phyloP scores from a whole-genome alignment of 2,888 invertebrate genomes.

The Rotaria magnacalcarata region DNA sequence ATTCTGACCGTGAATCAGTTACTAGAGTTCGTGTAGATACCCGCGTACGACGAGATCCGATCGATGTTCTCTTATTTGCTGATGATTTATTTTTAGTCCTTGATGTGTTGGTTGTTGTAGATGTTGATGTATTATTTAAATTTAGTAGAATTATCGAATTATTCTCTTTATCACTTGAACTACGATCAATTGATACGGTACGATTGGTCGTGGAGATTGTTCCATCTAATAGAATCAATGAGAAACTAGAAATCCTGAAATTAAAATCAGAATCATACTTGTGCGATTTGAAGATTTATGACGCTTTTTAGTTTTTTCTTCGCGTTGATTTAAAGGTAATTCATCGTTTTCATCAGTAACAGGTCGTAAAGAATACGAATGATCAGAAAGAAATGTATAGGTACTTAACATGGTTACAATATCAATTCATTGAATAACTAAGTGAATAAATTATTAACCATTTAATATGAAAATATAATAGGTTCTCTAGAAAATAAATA shows the following conservation, averaged over 20 bases:
- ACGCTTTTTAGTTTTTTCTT: neutral
- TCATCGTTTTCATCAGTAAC: neutral
- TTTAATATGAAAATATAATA: neutral
- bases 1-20: neutral
- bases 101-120: neutral
- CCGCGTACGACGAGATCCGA: neutral
- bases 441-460: neutral
- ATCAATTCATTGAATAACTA: neutral
- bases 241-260: neutral
- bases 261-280: neutral
- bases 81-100: neutral
- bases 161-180: conserved; percentile 35
- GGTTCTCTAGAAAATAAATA: neutral
- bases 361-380: conserved; percentile 35
- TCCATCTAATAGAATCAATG: neutral
- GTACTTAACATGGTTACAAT: neutral
- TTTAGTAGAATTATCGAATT: neutral
- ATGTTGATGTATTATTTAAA: neutral
- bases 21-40: neutral
- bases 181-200: conserved; percentile 17
- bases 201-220: neutral
- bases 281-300: neutral
- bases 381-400: neutral
- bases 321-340: neutral
- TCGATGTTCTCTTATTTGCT: neutral